Base-by-base conservation (phyloP, 2,113 vertebrate species). In the Mastomys coucha region DNA sequence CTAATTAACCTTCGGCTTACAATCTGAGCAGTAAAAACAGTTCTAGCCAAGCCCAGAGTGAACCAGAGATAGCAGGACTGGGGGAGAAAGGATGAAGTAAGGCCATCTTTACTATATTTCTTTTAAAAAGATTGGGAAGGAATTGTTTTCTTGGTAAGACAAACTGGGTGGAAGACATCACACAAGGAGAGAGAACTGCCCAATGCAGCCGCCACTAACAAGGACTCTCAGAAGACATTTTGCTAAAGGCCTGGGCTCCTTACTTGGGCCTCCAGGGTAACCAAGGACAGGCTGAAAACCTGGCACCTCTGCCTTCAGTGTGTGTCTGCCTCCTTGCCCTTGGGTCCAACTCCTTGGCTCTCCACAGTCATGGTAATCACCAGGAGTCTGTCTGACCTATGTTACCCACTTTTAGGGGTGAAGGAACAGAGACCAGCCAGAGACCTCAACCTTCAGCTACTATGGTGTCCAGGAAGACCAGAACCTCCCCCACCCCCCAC, bases 1-100 rank as follows among this genome's bases (percentile, higher is more conserved):
- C 98, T 98, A 98, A 99, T 99, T 99, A 99, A 99, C 98, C 99
- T 98, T 97, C 97, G 78, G 97, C 95, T 97, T 95, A 91, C 97
- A 97, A 98, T 98, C 97, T 96, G 98, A 98, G 96, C 95, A 97
- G 96, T 97, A 95, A 94, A 77, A 97, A 88, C 94, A 78, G 91
- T 97, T 96, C 95, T 95, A 82, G 45, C 78, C 97, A 96, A 96
- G 85, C 85, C 94, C 39, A 88, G 73, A 73, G 45, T 33, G 39
- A 85, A 53, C 14, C 28, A 56, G 56, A 14, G 33, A 70, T 22
- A 24, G 45, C 53, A 11, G 56, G 49, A 0, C 1, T 24, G 11
- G 33, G 19, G 33, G 49, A 22, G 49, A 24, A 13, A 14, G 49
- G n/a, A n/a, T 28, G 69, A 39, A 39, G 13, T 53, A 73, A 58